phyloP scores from a whole-genome alignment of 2,888 invertebrate species.

The Balanococcus diminutus region DNA sequence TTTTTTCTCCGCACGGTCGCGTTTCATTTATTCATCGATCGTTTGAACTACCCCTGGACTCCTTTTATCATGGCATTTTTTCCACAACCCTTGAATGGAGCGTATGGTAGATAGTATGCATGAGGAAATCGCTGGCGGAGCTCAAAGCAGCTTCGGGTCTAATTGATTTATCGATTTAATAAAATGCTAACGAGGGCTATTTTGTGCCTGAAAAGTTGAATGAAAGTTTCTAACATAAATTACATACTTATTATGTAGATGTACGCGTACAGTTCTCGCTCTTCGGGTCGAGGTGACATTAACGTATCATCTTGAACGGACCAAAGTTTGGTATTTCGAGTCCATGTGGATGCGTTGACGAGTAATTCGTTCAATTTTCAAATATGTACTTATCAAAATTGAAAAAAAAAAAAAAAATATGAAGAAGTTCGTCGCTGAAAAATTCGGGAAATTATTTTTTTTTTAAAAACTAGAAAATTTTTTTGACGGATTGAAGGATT shows the following conservation, averaged over 20 bases:
- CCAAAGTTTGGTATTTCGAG: too few species aligned
- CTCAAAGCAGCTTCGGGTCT: background rate
- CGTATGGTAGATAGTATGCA: background rate
- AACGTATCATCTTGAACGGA: background rate
- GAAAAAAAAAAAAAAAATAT: too few species aligned
- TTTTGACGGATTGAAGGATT: too few species aligned
- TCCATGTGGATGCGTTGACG: too few species aligned
- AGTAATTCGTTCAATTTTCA: too few species aligned
- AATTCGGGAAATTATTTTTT: too few species aligned
- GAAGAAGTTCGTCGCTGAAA: too few species aligned
- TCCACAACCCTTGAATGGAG: background rate
- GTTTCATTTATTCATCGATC: conserved; percentile 21
- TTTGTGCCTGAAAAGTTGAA: background rate
- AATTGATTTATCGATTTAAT: background rate
- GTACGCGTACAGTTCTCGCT: background rate
- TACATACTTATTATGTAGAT: too few species aligned
- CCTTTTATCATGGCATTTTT: too few species aligned
- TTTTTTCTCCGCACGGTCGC: background rate
- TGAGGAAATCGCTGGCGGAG: background rate
- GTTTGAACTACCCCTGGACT: background rate
- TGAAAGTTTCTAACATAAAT: background rate
- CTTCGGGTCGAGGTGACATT: background rate
- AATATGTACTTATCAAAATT: too few species aligned
- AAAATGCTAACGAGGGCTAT: background rate
- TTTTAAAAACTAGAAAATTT: too few species aligned